Base-by-base conservation (phyloP, 1,140 invertebrate genomes). In the Thaumetopoea pityocampa region DNA sequence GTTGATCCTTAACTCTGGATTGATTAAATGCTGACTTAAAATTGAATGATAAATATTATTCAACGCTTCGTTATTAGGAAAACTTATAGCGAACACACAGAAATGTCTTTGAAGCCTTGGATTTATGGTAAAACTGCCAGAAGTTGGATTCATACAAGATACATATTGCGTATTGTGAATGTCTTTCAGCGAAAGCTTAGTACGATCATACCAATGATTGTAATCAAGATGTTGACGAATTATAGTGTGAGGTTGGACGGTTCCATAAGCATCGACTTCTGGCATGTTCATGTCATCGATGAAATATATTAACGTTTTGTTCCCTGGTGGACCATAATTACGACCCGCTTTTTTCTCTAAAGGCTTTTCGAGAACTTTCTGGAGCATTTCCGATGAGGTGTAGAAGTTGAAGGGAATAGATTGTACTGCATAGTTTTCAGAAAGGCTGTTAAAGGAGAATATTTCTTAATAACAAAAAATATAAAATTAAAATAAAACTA, bases 281-380 rank as follows among this genome's bases (percentile, higher is more conserved):
- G 97, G 96, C 96, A 98, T 98, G 71, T 99, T 99, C 92, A 98
- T 93, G 65, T 99, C 97, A 72, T 98, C 97, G 42, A 98, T 93
- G 76, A 98, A 99, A 72, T 98, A 98, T 43, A 98, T 91, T n/a
- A 99, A 84, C 0, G 92, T 94, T 79, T 98, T 97, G 58, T 92
- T 97, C 17, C 97, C 96, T 1, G 96, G 96, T 10, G 97, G 97
- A 3, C 96, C 97, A 64, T 93, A 99, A 86, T 97, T 98, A 55
- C 95, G 88, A 2, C 97, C 97, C 22, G 97, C 96, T 84, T 98
- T 98, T 85, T 98, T 98, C 72, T 98, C 97, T 23, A 99, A 68
- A n/a, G 96, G 94, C 77, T 96, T 97, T 66, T 99, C 97, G 29
- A 98, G 77, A 29, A 98, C 93, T 68, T 95, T 93, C 77, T 99